phyloP scores from a whole-genome alignment of 2,888 invertebrate species.

The Caenorhabditis plicata region DNA sequence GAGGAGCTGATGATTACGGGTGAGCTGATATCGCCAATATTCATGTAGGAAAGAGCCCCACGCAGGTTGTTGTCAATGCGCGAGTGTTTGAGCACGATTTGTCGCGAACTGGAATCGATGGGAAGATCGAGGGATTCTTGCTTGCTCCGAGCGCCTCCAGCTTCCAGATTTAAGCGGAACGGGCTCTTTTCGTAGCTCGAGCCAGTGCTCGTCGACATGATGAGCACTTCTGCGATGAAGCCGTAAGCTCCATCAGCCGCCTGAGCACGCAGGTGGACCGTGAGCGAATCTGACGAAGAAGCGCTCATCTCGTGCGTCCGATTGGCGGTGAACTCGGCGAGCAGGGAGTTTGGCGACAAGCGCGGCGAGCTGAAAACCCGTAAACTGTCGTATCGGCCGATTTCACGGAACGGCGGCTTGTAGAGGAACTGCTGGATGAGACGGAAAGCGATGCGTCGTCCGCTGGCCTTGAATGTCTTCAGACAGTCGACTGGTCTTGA shows the following conservation, averaged over 20 bases:
- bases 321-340: slow-evolving; percentile 40
- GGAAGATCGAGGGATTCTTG: too few species aligned
- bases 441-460: slow-evolving; percentile 69
- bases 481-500: slow-evolving; percentile 94
- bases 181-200: too few species aligned
- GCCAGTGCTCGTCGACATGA: slow-evolving; percentile 73
- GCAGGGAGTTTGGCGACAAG: slow-evolving; percentile 42
- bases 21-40: slow-evolving; percentile 49
- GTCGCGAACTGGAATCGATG: too few species aligned
- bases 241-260: slow-evolving; percentile 91
- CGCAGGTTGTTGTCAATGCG: slow-evolving; percentile 58
- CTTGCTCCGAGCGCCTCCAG: too few species aligned
- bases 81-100: slow-evolving; percentile 50
- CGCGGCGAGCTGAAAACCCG: slow-evolving; percentile 49
- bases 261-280: slow-evolving; percentile 87
- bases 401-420: slow-evolving; percentile 43
- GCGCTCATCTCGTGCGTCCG: slow-evolving; percentile 9
- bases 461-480: slow-evolving; percentile 85
- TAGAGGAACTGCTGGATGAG: slow-evolving; percentile 75
- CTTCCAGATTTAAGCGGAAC: too few species aligned
- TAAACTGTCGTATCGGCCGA: slow-evolving; percentile 59
- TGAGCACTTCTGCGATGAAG: slow-evolving; percentile 94
- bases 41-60: slow-evolving; percentile 56
- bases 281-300: slow-evolving; percentile 69
- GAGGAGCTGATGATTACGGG: slow-evolving; percentile 70